Percentiles rank a stretch among this genome's conserved stretches.
Evolutionary conservation across 2,113 vertebrate species (phyloP).

Genomic region (Pygoscelis antarcticus): DNA sequence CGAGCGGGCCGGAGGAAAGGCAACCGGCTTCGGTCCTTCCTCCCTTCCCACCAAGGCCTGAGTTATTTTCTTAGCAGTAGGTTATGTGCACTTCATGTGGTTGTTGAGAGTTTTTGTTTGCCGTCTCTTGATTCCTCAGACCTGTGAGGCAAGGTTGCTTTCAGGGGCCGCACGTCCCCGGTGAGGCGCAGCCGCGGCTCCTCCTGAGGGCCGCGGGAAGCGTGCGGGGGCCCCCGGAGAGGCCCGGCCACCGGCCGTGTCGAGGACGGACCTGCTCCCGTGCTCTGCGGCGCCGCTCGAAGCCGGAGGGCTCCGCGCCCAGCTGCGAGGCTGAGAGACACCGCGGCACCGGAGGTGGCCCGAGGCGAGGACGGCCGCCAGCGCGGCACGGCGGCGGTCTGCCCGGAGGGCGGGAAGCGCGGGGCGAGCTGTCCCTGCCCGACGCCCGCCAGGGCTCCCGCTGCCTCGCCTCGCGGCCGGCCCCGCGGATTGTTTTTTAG

Average conservation of each 20-base stretch:
- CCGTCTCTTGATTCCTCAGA: not conserved
- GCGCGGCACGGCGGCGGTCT: not conserved
- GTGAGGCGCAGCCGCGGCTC: fast-evolving
- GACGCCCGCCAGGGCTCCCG: fast-evolving
- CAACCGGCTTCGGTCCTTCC: not conserved
- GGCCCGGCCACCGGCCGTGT: not conserved
- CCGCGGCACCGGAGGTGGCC: too few species aligned
- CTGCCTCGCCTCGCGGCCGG: not conserved
- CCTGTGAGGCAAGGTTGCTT: too few species aligned
- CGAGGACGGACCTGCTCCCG: fast-evolving
- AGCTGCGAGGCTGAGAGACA: not conserved
- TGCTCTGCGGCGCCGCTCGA: fast-evolving
- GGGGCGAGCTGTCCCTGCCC: fast-evolving
- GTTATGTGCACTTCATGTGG: fast-evolving
- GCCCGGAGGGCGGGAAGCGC: not conserved
- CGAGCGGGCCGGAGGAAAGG: fast-evolving
- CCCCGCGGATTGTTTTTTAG: fast-evolving
- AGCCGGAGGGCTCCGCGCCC: not conserved
- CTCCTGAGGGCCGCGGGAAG: not conserved
- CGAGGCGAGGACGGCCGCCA: too few species aligned
- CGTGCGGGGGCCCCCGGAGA: fast-evolving
- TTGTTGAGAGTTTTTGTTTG: too few species aligned
- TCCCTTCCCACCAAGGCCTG: fast-evolving
- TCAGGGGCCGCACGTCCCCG: too few species aligned
- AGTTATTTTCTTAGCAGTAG: not conserved